These are phyloP conservation scores for Panurus biarmicus DNA, from an alignment of 2,113 vertebrate species.

Conservation along the genomic window DNA sequence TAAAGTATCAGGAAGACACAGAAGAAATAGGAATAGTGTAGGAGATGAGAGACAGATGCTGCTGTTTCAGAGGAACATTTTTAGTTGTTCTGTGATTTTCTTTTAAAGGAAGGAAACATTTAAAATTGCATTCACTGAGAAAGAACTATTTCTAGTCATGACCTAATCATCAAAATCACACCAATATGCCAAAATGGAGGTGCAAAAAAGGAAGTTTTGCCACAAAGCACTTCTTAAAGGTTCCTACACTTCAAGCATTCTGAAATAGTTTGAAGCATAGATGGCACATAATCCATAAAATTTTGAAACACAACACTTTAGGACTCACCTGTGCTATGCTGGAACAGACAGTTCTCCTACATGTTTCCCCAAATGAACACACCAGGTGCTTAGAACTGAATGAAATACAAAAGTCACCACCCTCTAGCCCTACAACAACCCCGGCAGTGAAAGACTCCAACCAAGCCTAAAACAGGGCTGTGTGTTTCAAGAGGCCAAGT, in stretches of 20 bases:
- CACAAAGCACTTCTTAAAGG: not conserved
- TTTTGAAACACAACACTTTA: not conserved
- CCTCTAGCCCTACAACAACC: not conserved
- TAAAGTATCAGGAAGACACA: not conserved
- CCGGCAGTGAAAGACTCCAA: not conserved
- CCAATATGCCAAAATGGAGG: not conserved
- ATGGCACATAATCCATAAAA: not conserved
- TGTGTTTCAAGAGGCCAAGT: not conserved
- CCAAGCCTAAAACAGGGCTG: not conserved
- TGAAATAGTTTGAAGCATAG: not conserved
- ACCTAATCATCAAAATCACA: not conserved
- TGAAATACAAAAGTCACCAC: not conserved
- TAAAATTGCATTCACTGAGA: not conserved
- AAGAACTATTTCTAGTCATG: not conserved
- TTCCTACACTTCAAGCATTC: not conserved
- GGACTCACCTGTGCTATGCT: not conserved
- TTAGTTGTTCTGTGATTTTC: not conserved
- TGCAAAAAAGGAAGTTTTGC: not conserved
- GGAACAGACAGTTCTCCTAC: not conserved
- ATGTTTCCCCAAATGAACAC: not conserved
- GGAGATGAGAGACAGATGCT: not conserved
- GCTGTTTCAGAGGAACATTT: not conserved
- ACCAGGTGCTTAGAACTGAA: not conserved
- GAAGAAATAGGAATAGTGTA: not conserved
- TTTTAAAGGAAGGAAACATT: not conserved